phyloP scores from a whole-genome alignment of 2,113 vertebrate species.

The Catharus fuscescens region DNA sequence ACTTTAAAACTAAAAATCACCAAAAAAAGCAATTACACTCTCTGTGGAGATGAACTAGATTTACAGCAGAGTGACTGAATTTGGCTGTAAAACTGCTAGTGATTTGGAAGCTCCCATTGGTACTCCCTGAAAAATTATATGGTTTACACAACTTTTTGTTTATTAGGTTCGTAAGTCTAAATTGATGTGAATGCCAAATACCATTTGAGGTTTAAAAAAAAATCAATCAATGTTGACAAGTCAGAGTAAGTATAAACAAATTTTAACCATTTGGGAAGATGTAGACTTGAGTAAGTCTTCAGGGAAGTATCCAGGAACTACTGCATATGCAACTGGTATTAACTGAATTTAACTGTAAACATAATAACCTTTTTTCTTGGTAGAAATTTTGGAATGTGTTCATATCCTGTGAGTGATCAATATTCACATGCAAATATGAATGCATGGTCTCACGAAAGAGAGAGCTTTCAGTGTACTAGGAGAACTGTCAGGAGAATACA shows the following conservation, averaged over 20 bases:
- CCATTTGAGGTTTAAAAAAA: not conserved
- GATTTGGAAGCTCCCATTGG: not conserved
- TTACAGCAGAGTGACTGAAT: not conserved
- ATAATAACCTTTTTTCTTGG: not conserved
- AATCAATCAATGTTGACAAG: not conserved
- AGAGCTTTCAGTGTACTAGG: not conserved
- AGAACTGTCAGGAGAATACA: not conserved
- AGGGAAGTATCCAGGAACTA: not conserved
- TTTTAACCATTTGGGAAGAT: not conserved
- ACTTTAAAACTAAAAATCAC: not conserved
- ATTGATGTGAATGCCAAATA: not conserved
- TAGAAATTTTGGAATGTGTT: not conserved
- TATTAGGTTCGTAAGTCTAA: not conserved
- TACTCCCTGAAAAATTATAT: not conserved
- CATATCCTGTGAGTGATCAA: not conserved
- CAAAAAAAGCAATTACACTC: not conserved
- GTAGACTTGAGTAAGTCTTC: not conserved
- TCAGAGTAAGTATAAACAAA: not conserved
- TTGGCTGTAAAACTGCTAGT: not conserved
- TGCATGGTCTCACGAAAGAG: not conserved
- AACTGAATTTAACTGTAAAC: not conserved
- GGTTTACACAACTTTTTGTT: not conserved
- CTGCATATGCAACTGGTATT: not conserved
- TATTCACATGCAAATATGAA: not conserved
- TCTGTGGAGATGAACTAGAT: not conserved